phyloP scores from a whole-genome alignment of 2,797 vertebrate species.

The Pangasius macronema region DNA sequence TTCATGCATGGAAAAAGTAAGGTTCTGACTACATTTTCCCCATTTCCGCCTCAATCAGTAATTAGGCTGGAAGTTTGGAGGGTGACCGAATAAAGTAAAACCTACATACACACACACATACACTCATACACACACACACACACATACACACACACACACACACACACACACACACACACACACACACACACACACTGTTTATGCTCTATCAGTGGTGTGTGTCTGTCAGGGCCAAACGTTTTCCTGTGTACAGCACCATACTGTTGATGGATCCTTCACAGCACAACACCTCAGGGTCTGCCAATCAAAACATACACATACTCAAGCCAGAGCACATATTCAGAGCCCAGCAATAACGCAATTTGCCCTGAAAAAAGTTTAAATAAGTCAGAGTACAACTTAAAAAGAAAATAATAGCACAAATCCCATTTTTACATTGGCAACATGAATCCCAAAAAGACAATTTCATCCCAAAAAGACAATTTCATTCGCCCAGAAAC shows the following conservation, averaged over 20 bases:
- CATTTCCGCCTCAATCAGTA: conserved; percentile 19
- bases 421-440: not conserved
- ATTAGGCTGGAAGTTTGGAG: conserved; percentile 25
- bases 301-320: conserved; percentile 52
- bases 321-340: conserved; percentile 40
- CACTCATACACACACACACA: conserved; percentile 34
- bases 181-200: conserved; percentile 44
- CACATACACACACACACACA: no score
- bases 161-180: conserved; percentile 43
- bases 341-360: conserved; percentile 26
- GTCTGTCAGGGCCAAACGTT: conserved; percentile 56
- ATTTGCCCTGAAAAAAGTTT: conserved; percentile 6
- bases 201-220: conserved; percentile 55
- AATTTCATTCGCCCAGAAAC: not conserved
- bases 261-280: conserved; percentile 64
- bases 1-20: conserved; percentile 18
- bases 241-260: conserved; percentile 52
- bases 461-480: not conserved
- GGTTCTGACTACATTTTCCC: not conserved
- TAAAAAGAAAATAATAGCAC: not conserved
- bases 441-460: not conserved
- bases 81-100: conserved; percentile 33
- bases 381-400: not conserved
- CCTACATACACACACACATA: conserved; percentile 16
- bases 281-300: conserved; percentile 55